These are phyloP conservation scores for Paralichthys olivaceus DNA, from an alignment of 2,113 vertebrate species.

Conservation along the genomic window DNA sequence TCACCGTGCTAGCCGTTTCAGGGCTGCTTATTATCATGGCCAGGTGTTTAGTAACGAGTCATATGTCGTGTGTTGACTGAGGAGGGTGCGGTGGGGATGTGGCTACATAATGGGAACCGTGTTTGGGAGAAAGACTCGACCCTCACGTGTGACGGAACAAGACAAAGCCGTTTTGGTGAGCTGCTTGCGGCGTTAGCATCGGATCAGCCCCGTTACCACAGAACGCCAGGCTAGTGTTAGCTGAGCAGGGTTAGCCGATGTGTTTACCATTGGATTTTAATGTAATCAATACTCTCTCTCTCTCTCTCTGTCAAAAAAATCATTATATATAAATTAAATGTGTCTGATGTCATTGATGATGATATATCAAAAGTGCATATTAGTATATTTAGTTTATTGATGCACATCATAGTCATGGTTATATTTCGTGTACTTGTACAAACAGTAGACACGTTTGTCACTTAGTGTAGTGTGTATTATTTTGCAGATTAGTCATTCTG, in stretches of 20 bases:
- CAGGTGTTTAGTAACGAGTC: conserved; percentile 19
- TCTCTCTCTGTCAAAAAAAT: no score
- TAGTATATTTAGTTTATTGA: no score
- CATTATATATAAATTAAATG: no score
- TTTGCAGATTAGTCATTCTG: neutral
- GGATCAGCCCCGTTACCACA: conserved; percentile 25
- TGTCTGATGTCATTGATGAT: no score
- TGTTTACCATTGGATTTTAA: neutral
- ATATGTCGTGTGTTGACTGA: conserved; percentile 23
- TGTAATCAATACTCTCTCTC: neutral
- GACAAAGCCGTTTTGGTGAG: conserved; percentile 91
- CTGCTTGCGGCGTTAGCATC: conserved; percentile 17
- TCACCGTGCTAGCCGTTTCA: conserved; percentile 42
- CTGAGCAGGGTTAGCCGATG: neutral
- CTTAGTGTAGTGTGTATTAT: rapidly evolving
- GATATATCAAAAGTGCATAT: no score
- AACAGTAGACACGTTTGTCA: neutral
- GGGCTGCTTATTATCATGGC: conserved; percentile 15
- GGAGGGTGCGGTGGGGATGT: conserved; percentile 72
- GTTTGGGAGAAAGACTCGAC: conserved; percentile 89
- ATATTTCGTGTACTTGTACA: neutral
- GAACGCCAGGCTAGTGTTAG: neutral
- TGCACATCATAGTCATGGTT: neutral
- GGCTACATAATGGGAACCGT: conserved; percentile 90
- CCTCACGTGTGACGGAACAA: conserved; percentile 92